A percentile compares a stretch with the other conserved stretches of the same genome.
These are phyloP conservation scores for Orthosia gothica DNA, from an alignment of 2,888 invertebrate species.

Conservation along the genomic window DNA sequence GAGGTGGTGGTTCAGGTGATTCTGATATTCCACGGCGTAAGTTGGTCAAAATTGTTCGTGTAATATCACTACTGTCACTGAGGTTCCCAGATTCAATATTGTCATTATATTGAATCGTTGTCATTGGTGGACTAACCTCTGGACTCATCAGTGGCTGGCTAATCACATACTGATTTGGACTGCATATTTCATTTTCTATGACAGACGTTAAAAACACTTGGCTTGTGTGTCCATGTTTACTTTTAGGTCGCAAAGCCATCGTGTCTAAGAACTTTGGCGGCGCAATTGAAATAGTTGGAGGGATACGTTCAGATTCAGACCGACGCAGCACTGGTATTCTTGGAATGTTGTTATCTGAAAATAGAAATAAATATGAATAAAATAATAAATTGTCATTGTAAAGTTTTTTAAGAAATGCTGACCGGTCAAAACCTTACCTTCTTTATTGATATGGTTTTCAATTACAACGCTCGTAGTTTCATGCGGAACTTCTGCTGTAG, in stretches of 20 bases:
- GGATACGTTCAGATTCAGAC: slow-evolving; percentile 88
- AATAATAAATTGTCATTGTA: neutral
- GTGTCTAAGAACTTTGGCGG: slow-evolving; percentile 95
- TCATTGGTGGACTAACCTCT: slow-evolving; percentile 37
- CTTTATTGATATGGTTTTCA: slow-evolving; percentile 58
- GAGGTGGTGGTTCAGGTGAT: slow-evolving; percentile 89
- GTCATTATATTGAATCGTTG: slow-evolving; percentile 60
- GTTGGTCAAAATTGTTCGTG: slow-evolving; percentile 83
- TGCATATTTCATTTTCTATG: slow-evolving; percentile 76
- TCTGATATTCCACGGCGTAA: slow-evolving; percentile 86
- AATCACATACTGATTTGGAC: slow-evolving; percentile 67
- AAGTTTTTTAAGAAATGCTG: neutral
- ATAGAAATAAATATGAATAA: slow-evolving; percentile 26
- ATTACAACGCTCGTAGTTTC: slow-evolving; percentile 49
- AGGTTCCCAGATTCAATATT: slow-evolving; percentile 83
- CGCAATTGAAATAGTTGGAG: slow-evolving; percentile 83
- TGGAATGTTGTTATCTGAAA: slow-evolving; percentile 88
- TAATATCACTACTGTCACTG: slow-evolving; percentile 88
- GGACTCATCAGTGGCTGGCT: slow-evolving; percentile 53
- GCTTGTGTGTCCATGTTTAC: slow-evolving; percentile 92
- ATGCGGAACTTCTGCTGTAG: slow-evolving; percentile 50
- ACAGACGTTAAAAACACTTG: slow-evolving; percentile 92
- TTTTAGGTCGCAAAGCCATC: slow-evolving; percentile 95
- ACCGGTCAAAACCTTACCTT: slow-evolving; percentile 68
- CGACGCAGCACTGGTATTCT: slow-evolving; percentile 86